phyloP scores from a whole-genome alignment of 1,140 invertebrate species.

The Caenorhabditis briggsae region DNA sequence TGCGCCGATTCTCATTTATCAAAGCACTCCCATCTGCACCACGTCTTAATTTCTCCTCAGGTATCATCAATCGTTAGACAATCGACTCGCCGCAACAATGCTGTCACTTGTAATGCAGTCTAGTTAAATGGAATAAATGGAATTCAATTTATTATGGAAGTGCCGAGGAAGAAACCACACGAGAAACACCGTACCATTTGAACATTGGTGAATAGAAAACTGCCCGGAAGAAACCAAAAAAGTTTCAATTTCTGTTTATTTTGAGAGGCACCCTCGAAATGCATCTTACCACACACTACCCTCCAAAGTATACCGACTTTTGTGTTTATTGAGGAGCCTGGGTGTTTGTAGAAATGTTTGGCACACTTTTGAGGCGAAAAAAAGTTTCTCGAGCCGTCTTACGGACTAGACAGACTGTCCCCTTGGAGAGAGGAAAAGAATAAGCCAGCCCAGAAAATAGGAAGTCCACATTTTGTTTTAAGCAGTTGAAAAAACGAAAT shows the following conservation, averaged over 20 bases:
- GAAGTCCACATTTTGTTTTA: neutral
- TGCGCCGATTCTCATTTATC: constrained; percentile 35
- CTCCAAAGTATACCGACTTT: constrained; percentile 40
- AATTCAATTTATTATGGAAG: too few relatives aligned
- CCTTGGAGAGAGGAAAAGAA: neutral
- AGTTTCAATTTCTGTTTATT: constrained; percentile 55
- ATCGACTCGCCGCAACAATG: constrained; percentile 19
- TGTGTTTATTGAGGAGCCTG: constrained; percentile 20
- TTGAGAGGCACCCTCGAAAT: constrained; percentile 7
- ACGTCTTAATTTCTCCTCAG: neutral
- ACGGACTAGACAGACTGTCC: constrained; percentile 15
- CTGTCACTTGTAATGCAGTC: neutral
- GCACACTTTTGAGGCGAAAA: constrained; percentile 48
- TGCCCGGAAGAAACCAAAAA: too few relatives aligned
- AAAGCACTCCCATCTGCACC: constrained; percentile 26
- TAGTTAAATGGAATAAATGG: constrained; percentile 1
- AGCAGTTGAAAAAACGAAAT: too few relatives aligned
- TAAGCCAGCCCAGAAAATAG: neutral
- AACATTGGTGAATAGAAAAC: too few relatives aligned
- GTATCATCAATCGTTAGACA: constrained; percentile 24
- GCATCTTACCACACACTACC: constrained; percentile 8
- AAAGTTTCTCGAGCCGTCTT: neutral
- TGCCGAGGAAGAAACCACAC: neutral
- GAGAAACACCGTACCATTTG: neutral
- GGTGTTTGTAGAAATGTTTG: constrained; percentile 52